These are phyloP conservation scores for Bombus picipes DNA, from an alignment of 1,140 invertebrate species.

Conservation along the genomic window DNA sequence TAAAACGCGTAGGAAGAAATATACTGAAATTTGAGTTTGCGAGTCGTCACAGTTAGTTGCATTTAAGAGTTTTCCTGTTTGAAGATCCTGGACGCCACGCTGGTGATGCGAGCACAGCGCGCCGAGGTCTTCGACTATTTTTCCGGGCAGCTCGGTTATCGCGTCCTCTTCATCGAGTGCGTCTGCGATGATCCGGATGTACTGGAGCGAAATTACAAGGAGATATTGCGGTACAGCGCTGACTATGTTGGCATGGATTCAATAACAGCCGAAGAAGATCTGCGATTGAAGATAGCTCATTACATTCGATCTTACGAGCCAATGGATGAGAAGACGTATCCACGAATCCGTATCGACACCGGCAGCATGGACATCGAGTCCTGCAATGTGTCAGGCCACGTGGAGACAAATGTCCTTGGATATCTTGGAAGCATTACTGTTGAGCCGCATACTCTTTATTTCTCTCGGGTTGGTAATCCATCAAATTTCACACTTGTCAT, in stretches of 20 bases:
- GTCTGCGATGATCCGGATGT: conserved; percentile 92
- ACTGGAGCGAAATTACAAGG: conserved; percentile 93
- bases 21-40: neutral
- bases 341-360: conserved; percentile 88
- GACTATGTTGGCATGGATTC: conserved; percentile 93
- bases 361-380: conserved; percentile 85
- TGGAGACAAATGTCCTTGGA: conserved; percentile 89
- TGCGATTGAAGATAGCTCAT: conserved; percentile 92
- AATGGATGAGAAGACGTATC: conserved; percentile 84
- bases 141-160: conserved; percentile 89
- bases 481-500: neutral
- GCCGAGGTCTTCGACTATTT: conserved; percentile 90
- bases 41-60: neutral
- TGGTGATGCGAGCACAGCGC: conserved; percentile 92
- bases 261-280: conserved; percentile 90
- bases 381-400: conserved; percentile 86
- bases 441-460: conserved; percentile 88
- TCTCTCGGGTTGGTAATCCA: conserved; percentile 86
- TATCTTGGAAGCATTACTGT: conserved; percentile 90
- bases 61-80: conserved; percentile 57
- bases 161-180: conserved; percentile 96
- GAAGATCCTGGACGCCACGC: conserved; percentile 96
- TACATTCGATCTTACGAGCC: conserved; percentile 92
- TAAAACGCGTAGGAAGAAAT: neutral
- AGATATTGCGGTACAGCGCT: conserved; percentile 94